Conservation (phyloP, 64 coral and sea anemone genomes). For the Exaiptasia diaphana region DNA sequence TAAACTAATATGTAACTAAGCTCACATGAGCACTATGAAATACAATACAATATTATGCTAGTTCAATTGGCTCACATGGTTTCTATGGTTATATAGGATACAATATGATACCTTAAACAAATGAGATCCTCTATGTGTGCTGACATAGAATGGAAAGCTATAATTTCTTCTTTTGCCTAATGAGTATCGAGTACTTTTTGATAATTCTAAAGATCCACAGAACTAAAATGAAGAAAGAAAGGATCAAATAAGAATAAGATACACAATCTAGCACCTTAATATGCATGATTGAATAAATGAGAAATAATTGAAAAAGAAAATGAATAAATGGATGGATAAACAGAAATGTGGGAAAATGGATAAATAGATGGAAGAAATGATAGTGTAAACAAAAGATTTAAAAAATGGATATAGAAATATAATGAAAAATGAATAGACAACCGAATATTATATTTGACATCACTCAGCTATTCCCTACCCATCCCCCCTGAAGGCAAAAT, state of each 20-base stretch:
- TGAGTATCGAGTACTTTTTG: constrained; percentile 47
- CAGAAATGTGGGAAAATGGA: not conserved
- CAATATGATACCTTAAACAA: constrained; percentile 75
- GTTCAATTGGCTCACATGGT: too few species aligned
- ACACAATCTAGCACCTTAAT: not conserved
- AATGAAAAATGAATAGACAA: too few species aligned
- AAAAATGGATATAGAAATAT: too few species aligned
- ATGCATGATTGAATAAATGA: not conserved
- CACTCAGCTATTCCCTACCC: too few species aligned
- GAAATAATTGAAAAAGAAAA: not conserved
- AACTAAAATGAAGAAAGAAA: constrained; percentile 47
- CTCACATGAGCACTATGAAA: too few species aligned
- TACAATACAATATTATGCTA: too few species aligned
- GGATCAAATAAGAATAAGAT: not conserved
- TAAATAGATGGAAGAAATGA: not conserved
- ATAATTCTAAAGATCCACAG: constrained; percentile 68
- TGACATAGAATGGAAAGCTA: constrained; percentile 80
- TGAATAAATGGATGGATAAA: not conserved
- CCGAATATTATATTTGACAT: too few species aligned
- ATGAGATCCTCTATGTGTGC: constrained; percentile 65
- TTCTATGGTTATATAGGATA: too few species aligned
- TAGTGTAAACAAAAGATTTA: too few species aligned
- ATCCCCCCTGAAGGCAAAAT: too few species aligned
- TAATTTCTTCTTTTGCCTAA: constrained; percentile 69
- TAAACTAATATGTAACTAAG: too few species aligned